Conservation (phyloP, 2,888 invertebrate genomes). For the Atrina japonica region DNA sequence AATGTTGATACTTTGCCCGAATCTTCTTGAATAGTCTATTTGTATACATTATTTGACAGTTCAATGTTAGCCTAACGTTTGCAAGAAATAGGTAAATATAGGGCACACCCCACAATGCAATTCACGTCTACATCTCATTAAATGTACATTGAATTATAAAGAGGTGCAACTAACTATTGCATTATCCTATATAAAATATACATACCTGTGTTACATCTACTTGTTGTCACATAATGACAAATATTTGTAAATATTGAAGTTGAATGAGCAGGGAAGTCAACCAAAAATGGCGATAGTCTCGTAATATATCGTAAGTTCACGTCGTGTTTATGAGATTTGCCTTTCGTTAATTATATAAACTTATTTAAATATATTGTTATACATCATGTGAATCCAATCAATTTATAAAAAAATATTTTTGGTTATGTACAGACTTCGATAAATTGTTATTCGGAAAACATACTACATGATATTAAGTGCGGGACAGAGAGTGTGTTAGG, state of each 20-base stretch:
- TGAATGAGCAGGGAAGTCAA: constrained; percentile 26
- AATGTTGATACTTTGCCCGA: no score
- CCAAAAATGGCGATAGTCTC: constrained; percentile 38
- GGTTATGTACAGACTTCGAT: no score
- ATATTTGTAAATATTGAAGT: constrained; percentile 8
- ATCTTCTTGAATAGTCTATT: no score
- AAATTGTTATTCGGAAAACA: no score
- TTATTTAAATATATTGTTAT: no score
- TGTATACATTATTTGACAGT: no score
- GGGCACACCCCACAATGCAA: constrained; percentile 12
- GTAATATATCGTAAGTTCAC: constrained; percentile 47
- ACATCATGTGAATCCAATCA: background rate
- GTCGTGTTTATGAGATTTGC: constrained; percentile 36
- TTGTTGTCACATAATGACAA: constrained; percentile 12
- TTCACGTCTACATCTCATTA: no score
- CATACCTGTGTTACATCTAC: background rate
- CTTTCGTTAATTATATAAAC: no score
- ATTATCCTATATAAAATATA: background rate
- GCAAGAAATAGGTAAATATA: constrained; percentile 5
- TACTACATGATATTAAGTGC: constrained; percentile 3
- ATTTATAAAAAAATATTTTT: background rate
- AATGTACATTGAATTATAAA: no score
- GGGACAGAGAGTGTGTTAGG: background rate
- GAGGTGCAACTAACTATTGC: no score
- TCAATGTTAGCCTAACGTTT: background rate